Conservation (phyloP, 2,797 vertebrate species). For the Tokudaia muenninki region DNA sequence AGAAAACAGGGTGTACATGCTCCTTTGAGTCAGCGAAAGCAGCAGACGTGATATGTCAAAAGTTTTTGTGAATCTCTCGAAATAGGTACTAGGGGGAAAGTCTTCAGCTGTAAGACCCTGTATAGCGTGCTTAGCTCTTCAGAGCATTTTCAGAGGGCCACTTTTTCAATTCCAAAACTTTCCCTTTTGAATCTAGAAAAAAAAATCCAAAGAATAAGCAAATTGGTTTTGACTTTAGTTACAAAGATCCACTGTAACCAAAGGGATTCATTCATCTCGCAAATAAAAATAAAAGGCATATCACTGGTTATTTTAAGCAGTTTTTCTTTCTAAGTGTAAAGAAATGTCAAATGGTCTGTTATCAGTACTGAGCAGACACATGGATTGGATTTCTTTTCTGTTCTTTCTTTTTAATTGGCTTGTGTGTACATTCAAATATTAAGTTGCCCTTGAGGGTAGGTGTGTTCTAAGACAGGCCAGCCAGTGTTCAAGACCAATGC, state of each 20-base stretch:
- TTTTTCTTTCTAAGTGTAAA: constrained; percentile 6
- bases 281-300: neutral
- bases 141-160: constrained; percentile 12
- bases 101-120: neutral
- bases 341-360: neutral
- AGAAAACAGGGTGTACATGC: constrained; percentile 1
- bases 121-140: neutral
- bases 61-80: neutral
- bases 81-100: too few relatives aligned
- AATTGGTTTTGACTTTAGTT: constrained; percentile 49
- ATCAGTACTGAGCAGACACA: neutral
- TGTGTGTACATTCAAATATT: neutral
- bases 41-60: neutral
- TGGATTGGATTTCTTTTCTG: neutral
- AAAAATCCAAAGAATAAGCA: constrained; percentile 22
- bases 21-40: constrained; percentile 33
- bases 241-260: neutral
- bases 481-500: neutral
- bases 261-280: constrained; percentile 7
- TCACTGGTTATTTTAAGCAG: neutral
- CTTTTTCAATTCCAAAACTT: neutral
- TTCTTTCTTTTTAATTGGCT: neutral
- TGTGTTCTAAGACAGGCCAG: constrained; percentile 25
- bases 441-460: neutral
- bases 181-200: constrained; percentile 37